A percentile compares a stretch with the other conserved stretches of the same genome.
Conservation (phyloP, 2,113 vertebrate species). For the Pica pica region DNA sequence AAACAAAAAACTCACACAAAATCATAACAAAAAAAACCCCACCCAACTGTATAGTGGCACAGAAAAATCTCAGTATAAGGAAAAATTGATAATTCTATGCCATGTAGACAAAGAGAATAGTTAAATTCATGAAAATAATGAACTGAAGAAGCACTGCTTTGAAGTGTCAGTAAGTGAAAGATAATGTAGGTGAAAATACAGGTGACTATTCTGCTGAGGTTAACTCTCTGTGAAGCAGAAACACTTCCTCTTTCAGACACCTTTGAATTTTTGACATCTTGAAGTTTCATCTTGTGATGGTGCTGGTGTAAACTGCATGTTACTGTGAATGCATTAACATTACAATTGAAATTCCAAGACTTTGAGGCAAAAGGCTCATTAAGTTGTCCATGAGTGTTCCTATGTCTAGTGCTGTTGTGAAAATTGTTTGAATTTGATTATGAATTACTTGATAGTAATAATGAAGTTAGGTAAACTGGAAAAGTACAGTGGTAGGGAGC, state of each 20-base stretch:
- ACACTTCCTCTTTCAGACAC: not conserved
- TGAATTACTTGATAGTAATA: not conserved
- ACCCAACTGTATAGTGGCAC: not conserved
- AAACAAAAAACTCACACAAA: not conserved
- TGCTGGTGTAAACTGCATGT: not conserved
- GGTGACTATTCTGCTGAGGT: not conserved
- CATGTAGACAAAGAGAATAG: not conserved
- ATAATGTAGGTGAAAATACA: not conserved
- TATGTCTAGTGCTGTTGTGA: not conserved
- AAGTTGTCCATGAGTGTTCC: not conserved
- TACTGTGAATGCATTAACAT: not conserved
- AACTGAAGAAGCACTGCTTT: not conserved
- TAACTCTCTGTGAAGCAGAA: not conserved
- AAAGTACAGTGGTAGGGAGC: not conserved
- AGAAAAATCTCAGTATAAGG: not conserved
- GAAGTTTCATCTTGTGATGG: not conserved
- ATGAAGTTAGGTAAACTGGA: not conserved
- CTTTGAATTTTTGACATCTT: constrained; percentile 2
- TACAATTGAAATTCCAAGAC: not conserved
- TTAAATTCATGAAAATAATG: not conserved
- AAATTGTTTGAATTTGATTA: not conserved
- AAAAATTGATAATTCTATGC: not conserved
- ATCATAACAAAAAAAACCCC: not conserved
- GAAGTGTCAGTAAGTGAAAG: not conserved
- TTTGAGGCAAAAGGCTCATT: not conserved